Conservation (phyloP, 2,113 vertebrate species). For the Eulemur rufifrons region DNA sequence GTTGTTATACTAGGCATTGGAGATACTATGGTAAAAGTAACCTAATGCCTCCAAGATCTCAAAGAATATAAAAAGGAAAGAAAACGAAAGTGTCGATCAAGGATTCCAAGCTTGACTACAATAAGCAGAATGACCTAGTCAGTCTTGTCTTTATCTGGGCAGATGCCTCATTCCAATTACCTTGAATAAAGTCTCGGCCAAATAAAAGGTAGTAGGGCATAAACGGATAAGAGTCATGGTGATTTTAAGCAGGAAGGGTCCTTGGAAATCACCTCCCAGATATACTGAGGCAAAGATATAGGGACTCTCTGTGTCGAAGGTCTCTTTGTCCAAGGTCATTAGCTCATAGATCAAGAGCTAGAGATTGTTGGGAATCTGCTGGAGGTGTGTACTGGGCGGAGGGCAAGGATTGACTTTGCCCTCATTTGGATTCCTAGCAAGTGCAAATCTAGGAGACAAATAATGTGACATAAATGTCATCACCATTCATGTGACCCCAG, state of each 20-base stretch:
- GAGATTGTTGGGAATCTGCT: neutral
- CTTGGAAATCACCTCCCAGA: neutral
- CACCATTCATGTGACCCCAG: neutral
- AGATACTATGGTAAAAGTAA: neutral
- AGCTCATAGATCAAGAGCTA: neutral
- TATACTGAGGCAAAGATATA: neutral
- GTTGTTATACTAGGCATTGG: neutral
- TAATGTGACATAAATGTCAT: too few species aligned
- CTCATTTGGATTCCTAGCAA: neutral
- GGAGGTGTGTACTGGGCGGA: accelerated
- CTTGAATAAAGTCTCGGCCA: neutral
- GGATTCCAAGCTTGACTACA: neutral
- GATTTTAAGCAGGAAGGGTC: neutral
- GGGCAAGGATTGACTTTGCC: neutral
- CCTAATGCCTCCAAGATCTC: neutral
- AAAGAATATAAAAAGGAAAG: neutral
- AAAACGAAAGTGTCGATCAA: neutral
- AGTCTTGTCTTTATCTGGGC: neutral
- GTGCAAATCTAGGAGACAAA: neutral
- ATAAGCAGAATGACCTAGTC: neutral
- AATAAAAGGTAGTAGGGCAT: neutral
- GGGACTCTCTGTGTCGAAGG: too few species aligned
- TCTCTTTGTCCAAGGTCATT: neutral
- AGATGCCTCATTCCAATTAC: neutral
- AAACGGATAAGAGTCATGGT: neutral